These are phyloP conservation scores for Rhinoptilus africanus DNA, from an alignment of 2,113 vertebrate genomes.

Conservation along the genomic window DNA sequence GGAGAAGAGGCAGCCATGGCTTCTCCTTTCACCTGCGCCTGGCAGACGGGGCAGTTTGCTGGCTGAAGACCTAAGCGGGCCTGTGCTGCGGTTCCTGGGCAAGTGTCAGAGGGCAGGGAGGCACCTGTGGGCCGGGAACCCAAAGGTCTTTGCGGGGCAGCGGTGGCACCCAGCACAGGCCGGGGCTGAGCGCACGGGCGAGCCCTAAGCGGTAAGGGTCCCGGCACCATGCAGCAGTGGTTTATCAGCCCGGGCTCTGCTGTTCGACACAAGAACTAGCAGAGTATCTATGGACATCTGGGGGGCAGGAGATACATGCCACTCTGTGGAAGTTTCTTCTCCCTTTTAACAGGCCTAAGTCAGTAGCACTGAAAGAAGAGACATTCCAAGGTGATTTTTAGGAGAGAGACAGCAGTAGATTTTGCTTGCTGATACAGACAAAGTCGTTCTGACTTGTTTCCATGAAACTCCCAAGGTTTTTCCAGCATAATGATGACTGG, in stretches of 20 bases:
- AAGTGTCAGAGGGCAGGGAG: not conserved
- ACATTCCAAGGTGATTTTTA: not conserved
- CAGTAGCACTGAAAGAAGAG: not conserved
- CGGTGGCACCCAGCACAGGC: not conserved
- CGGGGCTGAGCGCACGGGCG: not conserved
- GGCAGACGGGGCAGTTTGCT: too few species aligned
- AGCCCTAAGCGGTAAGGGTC: not conserved
- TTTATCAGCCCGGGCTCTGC: not conserved
- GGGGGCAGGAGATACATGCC: not conserved
- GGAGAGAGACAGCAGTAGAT: not conserved
- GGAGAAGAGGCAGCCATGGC: not conserved
- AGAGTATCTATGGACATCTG: not conserved
- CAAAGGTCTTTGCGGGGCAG: not conserved
- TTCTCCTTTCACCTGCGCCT: rapidly evolving
- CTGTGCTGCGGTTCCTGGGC: rapidly evolving
- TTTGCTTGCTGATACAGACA: not conserved
- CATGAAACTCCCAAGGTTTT: not conserved
- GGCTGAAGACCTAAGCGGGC: rapidly evolving
- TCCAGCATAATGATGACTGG: not conserved
- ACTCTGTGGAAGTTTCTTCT: not conserved
- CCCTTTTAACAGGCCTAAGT: not conserved
- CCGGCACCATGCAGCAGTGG: not conserved
- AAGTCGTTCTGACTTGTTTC: not conserved
- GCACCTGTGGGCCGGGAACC: not conserved
- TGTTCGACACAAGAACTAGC: not conserved